Evolutionary conservation across 2,888 invertebrate genomes (phyloP).

Genomic region (Andrena bicolor): DNA sequence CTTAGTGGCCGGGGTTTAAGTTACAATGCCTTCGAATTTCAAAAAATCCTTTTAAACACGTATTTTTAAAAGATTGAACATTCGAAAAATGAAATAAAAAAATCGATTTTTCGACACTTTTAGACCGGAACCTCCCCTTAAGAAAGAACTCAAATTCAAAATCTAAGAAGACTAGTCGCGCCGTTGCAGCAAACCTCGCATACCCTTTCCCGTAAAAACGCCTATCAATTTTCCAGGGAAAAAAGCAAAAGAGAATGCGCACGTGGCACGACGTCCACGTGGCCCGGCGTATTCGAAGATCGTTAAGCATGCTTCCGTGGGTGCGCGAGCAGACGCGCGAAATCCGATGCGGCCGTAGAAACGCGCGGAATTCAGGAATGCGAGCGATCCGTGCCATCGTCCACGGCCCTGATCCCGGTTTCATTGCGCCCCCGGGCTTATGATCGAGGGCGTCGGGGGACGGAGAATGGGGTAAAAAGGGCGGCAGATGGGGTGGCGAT

Average conservation of each 20-base stretch:
- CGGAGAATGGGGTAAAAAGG: conserved; percentile 64
- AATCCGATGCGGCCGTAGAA: conserved; percentile 43
- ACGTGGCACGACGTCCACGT: conserved; percentile 35
- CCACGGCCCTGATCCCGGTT: conserved; percentile 46
- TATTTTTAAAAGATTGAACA: too few relatives aligned
- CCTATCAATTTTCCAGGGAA: conserved; percentile 1
- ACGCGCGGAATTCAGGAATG: conserved; percentile 57
- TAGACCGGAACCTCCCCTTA: too few relatives aligned
- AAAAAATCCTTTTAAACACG: too few relatives aligned
- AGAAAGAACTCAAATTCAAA: too few relatives aligned
- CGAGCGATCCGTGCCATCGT: conserved; percentile 33
- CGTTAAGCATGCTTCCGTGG: conserved; percentile 19
- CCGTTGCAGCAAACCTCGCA: not conserved
- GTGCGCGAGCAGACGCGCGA: conserved; percentile 18
- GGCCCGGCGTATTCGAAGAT: conserved; percentile 10
- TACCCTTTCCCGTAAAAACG: not conserved
- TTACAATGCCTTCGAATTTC: too few relatives aligned
- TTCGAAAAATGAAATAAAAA: too few relatives aligned
- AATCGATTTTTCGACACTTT: too few relatives aligned
- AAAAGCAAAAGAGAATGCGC: conserved; percentile 9
- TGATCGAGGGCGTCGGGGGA: conserved; percentile 29
- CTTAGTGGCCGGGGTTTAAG: too few relatives aligned
- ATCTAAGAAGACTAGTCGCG: too few relatives aligned
- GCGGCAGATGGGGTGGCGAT: conserved; percentile 77
- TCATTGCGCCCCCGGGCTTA: conserved; percentile 31